Percentiles rank a stretch among this genome's conserved stretches.
phyloP scores from a whole-genome alignment of 1,140 invertebrate species.

The Grapholita molesta region DNA sequence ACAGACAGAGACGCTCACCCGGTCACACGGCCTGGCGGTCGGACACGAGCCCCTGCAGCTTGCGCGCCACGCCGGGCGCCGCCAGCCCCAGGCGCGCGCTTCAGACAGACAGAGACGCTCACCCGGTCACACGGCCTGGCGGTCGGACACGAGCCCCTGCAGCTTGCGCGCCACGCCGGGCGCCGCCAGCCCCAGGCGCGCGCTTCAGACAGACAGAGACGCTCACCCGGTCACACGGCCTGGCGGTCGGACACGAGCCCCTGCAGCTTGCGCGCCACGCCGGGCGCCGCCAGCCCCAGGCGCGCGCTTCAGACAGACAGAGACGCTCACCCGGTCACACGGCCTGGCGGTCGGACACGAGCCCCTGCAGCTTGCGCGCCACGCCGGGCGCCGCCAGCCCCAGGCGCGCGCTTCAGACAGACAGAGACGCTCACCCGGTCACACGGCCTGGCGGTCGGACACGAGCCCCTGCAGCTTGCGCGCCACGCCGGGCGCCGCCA shows the following conservation, averaged over 20 bases:
- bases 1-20: slow-evolving; percentile 59
- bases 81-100: too few species aligned
- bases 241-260: slow-evolving; percentile 48
- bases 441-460: slow-evolving; percentile 60
- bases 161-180: slow-evolving; percentile 39
- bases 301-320: too few species aligned
- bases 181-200: too few species aligned
- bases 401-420: too few species aligned
- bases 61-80: slow-evolving; percentile 52
- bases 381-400: slow-evolving; percentile 36
- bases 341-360: slow-evolving; percentile 48
- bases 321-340: too few species aligned
- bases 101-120: slow-evolving; percentile 34
- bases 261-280: slow-evolving; percentile 34
- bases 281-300: too few species aligned
- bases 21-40: slow-evolving; percentile 65
- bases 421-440: slow-evolving; percentile 19
- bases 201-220: too few species aligned
- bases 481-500: too few species aligned
- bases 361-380: slow-evolving; percentile 61
- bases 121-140: slow-evolving; percentile 48
- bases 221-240: slow-evolving; percentile 39
- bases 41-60: slow-evolving; percentile 64
- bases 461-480: too few species aligned
- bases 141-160: slow-evolving; percentile 15